Evolutionary conservation across 2,113 vertebrate species (phyloP).

Genomic region (Cisticola juncidis): DNA sequence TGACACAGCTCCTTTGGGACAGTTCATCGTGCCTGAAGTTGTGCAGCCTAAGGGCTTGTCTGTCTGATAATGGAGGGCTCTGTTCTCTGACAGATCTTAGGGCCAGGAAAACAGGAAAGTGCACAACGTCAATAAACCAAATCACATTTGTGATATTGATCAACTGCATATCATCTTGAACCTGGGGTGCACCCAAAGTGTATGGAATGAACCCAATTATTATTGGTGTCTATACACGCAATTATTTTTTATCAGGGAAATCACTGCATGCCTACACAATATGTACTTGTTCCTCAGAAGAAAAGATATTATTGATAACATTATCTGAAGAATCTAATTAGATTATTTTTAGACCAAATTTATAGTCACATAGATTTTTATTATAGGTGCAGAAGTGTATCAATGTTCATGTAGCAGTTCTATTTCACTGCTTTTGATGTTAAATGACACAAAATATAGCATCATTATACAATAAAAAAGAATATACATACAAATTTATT

Average conservation of each 20-base stretch:
- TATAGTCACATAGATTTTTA: background rate
- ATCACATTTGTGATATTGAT: background rate
- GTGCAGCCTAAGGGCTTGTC: background rate
- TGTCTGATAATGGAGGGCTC: background rate
- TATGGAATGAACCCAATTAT: background rate
- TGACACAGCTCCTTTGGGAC: background rate
- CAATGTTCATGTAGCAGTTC: background rate
- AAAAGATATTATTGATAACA: background rate
- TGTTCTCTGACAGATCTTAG: background rate
- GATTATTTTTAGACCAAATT: background rate
- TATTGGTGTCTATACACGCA: background rate
- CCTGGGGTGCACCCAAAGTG: background rate
- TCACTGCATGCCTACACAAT: background rate
- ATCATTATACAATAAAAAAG: background rate
- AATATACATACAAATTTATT: background rate
- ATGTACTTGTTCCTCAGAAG: background rate
- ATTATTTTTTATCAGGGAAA: background rate
- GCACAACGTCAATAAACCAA: fast-evolving
- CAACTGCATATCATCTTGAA: background rate
- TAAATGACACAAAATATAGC: background rate
- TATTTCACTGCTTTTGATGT: background rate
- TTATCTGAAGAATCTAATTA: background rate
- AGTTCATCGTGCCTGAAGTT: background rate
- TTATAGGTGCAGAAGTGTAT: background rate
- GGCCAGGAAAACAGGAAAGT: background rate